Base-by-base conservation (phyloP, 64 coral and sea anemone genomes). In the Orbicella faveolata region DNA sequence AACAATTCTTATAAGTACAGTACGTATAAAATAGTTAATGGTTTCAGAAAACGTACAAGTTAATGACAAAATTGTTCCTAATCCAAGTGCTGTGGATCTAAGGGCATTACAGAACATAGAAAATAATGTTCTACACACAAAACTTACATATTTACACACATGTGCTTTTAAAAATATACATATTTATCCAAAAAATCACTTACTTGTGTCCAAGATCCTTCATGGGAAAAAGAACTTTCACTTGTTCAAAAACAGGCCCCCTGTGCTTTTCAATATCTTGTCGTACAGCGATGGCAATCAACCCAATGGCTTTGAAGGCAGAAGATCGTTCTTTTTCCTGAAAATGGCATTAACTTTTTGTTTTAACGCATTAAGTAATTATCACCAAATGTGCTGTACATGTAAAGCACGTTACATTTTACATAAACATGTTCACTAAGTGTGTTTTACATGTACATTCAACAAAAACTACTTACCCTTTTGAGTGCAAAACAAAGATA, bases 161-260 rank as follows among this genome's bases (percentile, higher is more conserved):
- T 51, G 5, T 30, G 11, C 48, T 36, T 30, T 30, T 30, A 30
- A 30, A 30, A 30, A 30, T 30, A 30, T 36, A 67, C 4, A 72
- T 51, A 6, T 25, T 26, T 67, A 18, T 13, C 2, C 39, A 2
- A 41, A 41, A 41, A 41, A 48, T 48, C 44, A 53, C 89, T 84
- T 84, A 99, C 94, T 95, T 99, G 79, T 99, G 97, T 21, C 97
- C 97, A 57, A 89, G 76, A 81, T 99, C 97, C 41, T 96, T 99
- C 83, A 99, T 93, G 33, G 97, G 97, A 9, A 99, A 81, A 17
- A 92, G 89, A 15, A 67, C 77, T 91, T 94, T 95, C 4, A 99
- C 94, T 59, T 96, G 94, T 33, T 99, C 97, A 73, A 97, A 88
- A 76, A 97, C 90, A 59, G 53, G 83, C 59, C 87, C 87, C 35